Conservation (phyloP, 1,140 invertebrate species). For the Hylaeus volcanicus region DNA sequence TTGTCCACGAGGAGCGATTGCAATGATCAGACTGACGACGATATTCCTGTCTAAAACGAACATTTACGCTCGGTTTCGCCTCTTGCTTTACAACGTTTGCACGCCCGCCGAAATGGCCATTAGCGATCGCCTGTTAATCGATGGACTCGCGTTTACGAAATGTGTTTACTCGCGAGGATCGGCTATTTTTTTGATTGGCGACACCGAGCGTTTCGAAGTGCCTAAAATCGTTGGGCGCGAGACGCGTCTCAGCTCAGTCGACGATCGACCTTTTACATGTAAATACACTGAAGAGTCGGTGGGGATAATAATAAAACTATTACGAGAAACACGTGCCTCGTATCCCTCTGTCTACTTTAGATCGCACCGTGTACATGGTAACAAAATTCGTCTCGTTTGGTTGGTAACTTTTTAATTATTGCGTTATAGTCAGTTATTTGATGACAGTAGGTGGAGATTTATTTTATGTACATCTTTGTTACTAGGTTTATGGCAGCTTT, state of each 20-base stretch:
- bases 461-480: too few relatives aligned
- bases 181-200: not conserved
- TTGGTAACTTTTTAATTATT: too few relatives aligned
- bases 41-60: slow-evolving; percentile 8
- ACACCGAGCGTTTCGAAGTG: slow-evolving; percentile 24
- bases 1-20: slow-evolving; percentile 1
- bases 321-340: not conserved
- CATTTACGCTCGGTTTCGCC: slow-evolving; percentile 23
- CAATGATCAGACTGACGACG: slow-evolving; percentile 28
- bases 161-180: too few relatives aligned
- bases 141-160: not conserved
- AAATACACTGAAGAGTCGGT: slow-evolving; percentile 42
- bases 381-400: too few relatives aligned
- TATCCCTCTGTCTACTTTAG: too few relatives aligned
- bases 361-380: too few relatives aligned
- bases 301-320: slow-evolving; percentile 41
- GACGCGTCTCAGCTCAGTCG: slow-evolving; percentile 2
- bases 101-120: not conserved
- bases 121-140: not conserved
- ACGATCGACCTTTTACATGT: slow-evolving; percentile 37
- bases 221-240: slow-evolving; percentile 21
- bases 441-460: too few relatives aligned
- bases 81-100: not conserved
- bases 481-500: too few relatives aligned
- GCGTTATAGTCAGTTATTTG: too few relatives aligned